phyloP scores from a whole-genome alignment of 1,140 invertebrate genomes.

The Zophobas atratus region DNA sequence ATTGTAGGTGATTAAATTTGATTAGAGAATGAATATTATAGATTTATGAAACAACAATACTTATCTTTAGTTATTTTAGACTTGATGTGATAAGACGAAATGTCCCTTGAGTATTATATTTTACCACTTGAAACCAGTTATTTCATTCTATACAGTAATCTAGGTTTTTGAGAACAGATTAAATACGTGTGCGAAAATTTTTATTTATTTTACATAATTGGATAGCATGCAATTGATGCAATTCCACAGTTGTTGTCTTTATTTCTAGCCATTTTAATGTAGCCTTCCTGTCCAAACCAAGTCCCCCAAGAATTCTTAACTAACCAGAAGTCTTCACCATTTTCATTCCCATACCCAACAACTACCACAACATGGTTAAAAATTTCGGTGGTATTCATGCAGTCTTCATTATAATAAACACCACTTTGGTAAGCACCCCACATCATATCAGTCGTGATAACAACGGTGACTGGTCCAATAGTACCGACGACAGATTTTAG shows the following conservation, averaged over 20 bases:
- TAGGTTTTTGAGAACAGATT: no score
- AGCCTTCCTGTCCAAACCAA: constrained; percentile 88
- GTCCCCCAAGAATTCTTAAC: constrained; percentile 90
- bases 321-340: constrained; percentile 82
- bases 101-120: no score
- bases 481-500: constrained; percentile 88
- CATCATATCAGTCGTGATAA: constrained; percentile 62
- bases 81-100: no score
- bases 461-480: constrained; percentile 89
- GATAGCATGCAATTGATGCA: constrained; percentile 84
- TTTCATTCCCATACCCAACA: constrained; percentile 84
- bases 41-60: no score
- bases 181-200: no score
- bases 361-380: constrained; percentile 91
- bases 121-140: no score
- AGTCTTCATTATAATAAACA: constrained; percentile 75
- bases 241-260: constrained; percentile 91
- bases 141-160: no score
- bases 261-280: constrained; percentile 91
- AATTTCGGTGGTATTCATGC: constrained; percentile 77
- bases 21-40: no score
- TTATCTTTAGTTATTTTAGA: no score
- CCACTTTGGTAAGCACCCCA: constrained; percentile 69
- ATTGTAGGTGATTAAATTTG: no score
- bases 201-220: constrained; percentile 76